phyloP scores from a whole-genome alignment of 2,113 vertebrate genomes.

The Mustelus asterias region DNA sequence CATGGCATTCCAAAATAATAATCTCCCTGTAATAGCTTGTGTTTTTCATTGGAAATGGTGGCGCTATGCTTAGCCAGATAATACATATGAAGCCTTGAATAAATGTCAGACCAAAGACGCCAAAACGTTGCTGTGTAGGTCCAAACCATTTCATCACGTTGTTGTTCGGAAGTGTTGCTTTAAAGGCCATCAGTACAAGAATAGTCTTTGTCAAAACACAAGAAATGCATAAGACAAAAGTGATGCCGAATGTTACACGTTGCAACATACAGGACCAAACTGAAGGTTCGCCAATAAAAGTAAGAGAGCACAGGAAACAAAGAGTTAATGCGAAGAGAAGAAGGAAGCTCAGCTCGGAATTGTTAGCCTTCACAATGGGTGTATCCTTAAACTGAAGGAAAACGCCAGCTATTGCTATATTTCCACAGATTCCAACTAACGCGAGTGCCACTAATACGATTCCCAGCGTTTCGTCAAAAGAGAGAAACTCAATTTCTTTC shows the following conservation, averaged over 20 bases:
- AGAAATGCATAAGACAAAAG: constrained; percentile 42
- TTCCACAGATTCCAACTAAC: background rate
- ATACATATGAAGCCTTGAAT: background rate
- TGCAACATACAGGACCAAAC: background rate
- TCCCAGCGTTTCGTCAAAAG: background rate
- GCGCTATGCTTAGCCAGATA: background rate
- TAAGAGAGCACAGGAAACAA: background rate
- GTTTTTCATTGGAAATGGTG: constrained; percentile 17
- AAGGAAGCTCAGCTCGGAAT: constrained; percentile 6
- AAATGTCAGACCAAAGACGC: constrained; percentile 37
- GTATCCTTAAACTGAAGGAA: background rate
- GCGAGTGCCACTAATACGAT: background rate
- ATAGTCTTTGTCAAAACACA: constrained; percentile 43
- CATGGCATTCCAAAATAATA: constrained; percentile 9
- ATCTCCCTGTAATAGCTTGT: constrained; percentile 8
- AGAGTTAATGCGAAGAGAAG: background rate
- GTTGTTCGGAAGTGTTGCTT: constrained; percentile 34
- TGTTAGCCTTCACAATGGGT: background rate
- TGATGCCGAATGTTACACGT: constrained; percentile 38
- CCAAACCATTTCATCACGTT: constrained; percentile 31
- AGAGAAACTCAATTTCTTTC: constrained; percentile 8
- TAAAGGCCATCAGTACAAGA: constrained; percentile 42
- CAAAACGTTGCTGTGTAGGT: constrained; percentile 24
- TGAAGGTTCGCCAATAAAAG: constrained; percentile 3
- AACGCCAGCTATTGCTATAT: background rate